phyloP scores from a whole-genome alignment of 2,888 invertebrate species.

The Girardia tigrina region DNA sequence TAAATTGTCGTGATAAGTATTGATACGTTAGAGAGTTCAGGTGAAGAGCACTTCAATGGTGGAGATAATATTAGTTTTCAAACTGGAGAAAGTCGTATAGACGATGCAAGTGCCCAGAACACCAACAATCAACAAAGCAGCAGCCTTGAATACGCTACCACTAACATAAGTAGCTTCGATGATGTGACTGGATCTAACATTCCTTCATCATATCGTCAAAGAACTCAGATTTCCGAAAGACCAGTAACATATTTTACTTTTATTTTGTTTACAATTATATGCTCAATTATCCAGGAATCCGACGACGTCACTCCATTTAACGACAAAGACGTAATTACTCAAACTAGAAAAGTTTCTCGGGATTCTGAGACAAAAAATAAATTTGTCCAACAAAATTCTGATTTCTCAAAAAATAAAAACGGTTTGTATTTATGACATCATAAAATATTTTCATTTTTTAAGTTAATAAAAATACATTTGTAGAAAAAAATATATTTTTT shows the following conservation, averaged over 20 bases:
- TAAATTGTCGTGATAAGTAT: background rate
- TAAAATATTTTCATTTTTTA: too few relatives aligned
- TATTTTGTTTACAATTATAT: background rate
- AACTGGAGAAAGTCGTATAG: background rate
- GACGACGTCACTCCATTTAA: background rate
- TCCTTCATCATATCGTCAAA: slow-evolving; percentile 8
- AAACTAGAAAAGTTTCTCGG: slow-evolving; percentile 6
- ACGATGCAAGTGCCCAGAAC: background rate
- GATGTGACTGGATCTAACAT: background rate
- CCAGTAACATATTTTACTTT: background rate
- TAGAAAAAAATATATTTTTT: too few relatives aligned
- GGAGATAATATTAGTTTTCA: slow-evolving; percentile 13
- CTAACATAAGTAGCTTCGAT: background rate
- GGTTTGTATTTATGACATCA: too few relatives aligned
- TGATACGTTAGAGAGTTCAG: background rate
- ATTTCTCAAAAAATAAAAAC: slow-evolving; percentile 3
- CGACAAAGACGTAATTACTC: background rate
- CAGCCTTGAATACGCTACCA: background rate
- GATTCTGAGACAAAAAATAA: background rate
- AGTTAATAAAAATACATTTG: too few relatives aligned
- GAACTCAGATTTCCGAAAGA: slow-evolving; percentile 6
- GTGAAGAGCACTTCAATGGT: background rate
- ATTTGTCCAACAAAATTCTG: background rate
- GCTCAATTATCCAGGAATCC: background rate
- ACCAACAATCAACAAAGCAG: slow-evolving; percentile 23